Base-by-base conservation (phyloP, 2,113 vertebrate species). In the Ramphastos sulfuratus region DNA sequence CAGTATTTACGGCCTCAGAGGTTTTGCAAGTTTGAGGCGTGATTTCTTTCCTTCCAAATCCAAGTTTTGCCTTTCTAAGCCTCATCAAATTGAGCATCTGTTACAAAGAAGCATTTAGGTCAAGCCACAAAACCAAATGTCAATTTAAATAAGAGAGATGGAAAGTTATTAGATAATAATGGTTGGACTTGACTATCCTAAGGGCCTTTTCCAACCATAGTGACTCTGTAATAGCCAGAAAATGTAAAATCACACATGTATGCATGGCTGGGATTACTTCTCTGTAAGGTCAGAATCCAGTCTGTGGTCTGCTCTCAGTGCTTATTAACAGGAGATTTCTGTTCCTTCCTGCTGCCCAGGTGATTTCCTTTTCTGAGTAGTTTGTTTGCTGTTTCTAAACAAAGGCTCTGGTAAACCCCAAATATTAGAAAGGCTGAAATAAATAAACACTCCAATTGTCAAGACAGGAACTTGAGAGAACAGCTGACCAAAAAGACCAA, bases 1-100 rank as follows among this genome's bases (percentile, higher is more conserved):
- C 37, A 10, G 0, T 9, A 37, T 4, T 21, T 39, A 9, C 9
- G 10, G 33, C 46, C n/a, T 55, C 5, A 0, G 2, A 1, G 10
- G 25, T 7, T 67, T 11, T 9, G 3, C 58, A 75, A 46, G 15
- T 35, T 50, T 28, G 17, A 48, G 3, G 35, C 20, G 4, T 10
- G 7, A 6, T 24, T 23, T 15, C 20, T 42, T 42, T 67, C 44
- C 5, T 59, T 30, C 31, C 35, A 67, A 35, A 16, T 42, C 37
- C 11, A 15, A 30, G 11, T 44, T 63, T 59, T 30, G 35, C 73
- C 56, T 70, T 46, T 33, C n/a, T 31, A 24, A 65, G 39, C 54
- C 77, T 39, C 73, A 35, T 28, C 46, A 39, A 63, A 56, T 52
- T 5, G 24, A 71, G 44, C 84, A 28, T 31, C 56, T 70, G 56